Base-by-base conservation (phyloP, 2,113 vertebrate species). In the Hirundichthys speculiger region DNA sequence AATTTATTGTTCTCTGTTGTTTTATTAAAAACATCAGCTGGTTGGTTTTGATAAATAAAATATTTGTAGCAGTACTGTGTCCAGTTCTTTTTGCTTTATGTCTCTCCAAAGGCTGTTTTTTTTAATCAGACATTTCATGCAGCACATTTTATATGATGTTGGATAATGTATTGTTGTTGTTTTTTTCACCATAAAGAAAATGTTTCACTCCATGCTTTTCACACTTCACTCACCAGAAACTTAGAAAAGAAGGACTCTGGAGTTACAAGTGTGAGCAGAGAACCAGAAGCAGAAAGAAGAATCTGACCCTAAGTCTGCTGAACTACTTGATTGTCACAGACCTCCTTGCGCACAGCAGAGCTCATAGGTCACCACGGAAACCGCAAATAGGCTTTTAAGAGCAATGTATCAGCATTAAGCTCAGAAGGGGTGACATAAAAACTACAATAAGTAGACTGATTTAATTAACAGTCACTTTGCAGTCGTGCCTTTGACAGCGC, bases 21-120 rank as follows among this genome's bases (percentile, higher is more conserved):
- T 88, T 84, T 85, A 71, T 80, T 77, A 58, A 82, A 83, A 78
- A 61, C 74, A 78, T 68, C 72, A 76, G 55, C 75, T 71, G 80
- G 64, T 81, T 84, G 57, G 69, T 86, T 85, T 86, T 86, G 73
- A 82, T 79, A 67, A 88, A 91, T 88, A 88, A 90, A 89, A 58
- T 71, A 84, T 88, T 88, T 83, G 62, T 54, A 50, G 78, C 75
- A 75, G 64, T 25, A 66, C 19, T 50, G 57, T 25, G 34, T 78
- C 49, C 55, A 24, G 42, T 58, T 41, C 6, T 60, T 74, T 68
- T 19, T 71, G 53, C 21, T 50, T 62, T 41, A 48, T 34, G 13
- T 20, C n/a, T 30, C 18, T 19, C 22, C 38, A 53, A 67, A 72
- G 54, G n/a, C n/a, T 41, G 19, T 42, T 24, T 2, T 47, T 68